phyloP scores from a whole-genome alignment of 2,797 vertebrate species.

The Xenops minutus region DNA sequence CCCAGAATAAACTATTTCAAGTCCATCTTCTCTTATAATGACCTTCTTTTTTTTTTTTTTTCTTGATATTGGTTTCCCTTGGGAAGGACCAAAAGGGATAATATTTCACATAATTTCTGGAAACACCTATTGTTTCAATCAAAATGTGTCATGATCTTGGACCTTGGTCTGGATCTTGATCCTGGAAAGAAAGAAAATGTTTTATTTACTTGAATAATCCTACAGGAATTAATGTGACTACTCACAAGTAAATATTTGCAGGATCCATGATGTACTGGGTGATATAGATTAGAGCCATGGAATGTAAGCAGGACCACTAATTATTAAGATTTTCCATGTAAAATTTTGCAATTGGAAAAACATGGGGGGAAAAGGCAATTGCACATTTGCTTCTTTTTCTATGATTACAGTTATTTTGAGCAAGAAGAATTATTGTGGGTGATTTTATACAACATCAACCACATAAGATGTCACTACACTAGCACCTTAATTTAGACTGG shows the following conservation, averaged over 20 bases:
- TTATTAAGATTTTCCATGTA: not conserved
- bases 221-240: not conserved
- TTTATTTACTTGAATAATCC: not conserved
- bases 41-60: not conserved
- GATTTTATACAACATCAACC: not conserved
- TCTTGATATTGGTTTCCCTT: not conserved
- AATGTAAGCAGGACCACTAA: not conserved
- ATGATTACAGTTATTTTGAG: not conserved
- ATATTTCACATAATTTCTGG: not conserved
- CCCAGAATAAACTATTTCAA: constrained; percentile 56
- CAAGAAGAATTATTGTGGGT: not conserved
- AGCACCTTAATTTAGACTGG: not conserved
- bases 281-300: not conserved
- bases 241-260: not conserved
- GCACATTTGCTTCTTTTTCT: not conserved
- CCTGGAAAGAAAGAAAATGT: not conserved
- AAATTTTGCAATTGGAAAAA: not conserved
- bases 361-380: not conserved
- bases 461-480: not conserved
- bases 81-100: not conserved
- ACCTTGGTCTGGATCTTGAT: not conserved
- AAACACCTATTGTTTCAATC: not conserved
- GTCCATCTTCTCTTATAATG: not conserved
- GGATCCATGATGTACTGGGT: not conserved
- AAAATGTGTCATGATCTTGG: not conserved